A percentile compares a stretch with the other conserved stretches of the same genome.
Conservation (phyloP, 2,797 vertebrate species). For the Octomys mimax region DNA sequence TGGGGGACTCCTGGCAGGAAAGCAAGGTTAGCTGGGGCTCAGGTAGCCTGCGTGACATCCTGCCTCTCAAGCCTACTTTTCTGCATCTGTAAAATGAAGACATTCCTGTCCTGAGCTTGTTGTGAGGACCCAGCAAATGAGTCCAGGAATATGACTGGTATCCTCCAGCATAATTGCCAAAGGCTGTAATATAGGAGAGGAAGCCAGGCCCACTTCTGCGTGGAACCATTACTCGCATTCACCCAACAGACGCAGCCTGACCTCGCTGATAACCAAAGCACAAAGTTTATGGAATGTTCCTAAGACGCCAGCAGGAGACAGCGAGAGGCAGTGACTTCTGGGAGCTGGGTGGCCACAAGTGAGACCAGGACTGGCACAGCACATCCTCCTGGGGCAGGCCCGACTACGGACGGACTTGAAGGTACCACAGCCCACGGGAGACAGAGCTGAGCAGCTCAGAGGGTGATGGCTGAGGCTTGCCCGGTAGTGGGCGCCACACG, state of each 20-base stretch:
- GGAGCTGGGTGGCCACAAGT: background rate
- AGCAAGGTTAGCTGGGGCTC: background rate
- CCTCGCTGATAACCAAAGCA: background rate
- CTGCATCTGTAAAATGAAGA: background rate
- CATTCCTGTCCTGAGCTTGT: constrained; percentile 30
- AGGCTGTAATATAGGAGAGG: background rate
- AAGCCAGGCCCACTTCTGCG: background rate
- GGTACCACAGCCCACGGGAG: background rate
- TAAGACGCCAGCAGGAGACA: background rate
- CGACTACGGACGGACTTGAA: background rate
- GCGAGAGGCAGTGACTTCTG: background rate
- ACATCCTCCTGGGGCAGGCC: background rate
- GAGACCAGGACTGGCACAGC: background rate
- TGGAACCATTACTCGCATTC: background rate
- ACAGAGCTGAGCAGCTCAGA: background rate
- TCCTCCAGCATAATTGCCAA: no score
- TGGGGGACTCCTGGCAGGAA: background rate
- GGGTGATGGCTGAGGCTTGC: background rate
- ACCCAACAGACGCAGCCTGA: background rate
- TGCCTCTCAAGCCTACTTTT: background rate
- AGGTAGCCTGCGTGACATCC: background rate
- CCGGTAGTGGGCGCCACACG: background rate
- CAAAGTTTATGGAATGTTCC: background rate
- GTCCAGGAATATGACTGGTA: background rate
- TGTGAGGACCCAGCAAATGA: constrained; percentile 46